Percentiles rank a stretch among this genome's conserved stretches.
Conservation (phyloP, 2,888 invertebrate genomes). For the Elegia similella region DNA sequence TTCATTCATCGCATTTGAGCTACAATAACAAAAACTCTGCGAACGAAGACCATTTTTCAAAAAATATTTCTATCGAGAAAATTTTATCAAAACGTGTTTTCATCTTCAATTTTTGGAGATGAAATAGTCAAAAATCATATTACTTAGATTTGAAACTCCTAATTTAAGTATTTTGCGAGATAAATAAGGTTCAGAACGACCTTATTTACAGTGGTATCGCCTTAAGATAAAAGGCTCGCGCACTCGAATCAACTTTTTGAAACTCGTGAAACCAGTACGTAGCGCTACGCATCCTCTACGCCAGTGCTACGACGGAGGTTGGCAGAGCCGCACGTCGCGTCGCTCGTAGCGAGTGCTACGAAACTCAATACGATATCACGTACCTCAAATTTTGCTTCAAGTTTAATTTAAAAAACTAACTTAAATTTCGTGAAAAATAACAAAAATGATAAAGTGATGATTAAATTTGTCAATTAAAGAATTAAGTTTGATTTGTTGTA, state of each 20-base stretch:
- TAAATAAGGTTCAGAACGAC: no score
- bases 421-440: slow-evolving; percentile 9
- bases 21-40: no score
- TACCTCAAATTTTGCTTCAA: slow-evolving; percentile 4
- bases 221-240: no score
- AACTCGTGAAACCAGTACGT: neutral
- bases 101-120: no score
- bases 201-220: no score
- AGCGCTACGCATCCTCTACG: slow-evolving; percentile 31
- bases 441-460: slow-evolving; percentile 22
- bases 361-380: slow-evolving; percentile 41
- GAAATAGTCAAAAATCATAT: no score
- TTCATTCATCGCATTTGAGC: no score
- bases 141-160: no score
- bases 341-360: slow-evolving; percentile 39
- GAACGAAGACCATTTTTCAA: no score
- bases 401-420: neutral
- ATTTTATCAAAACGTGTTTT: no score
- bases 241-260: neutral
- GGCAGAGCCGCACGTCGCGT: slow-evolving; percentile 63
- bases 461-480: slow-evolving; percentile 15
- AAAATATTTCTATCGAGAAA: no score
- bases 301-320: slow-evolving; percentile 73
- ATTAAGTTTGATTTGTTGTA: slow-evolving; percentile 23
- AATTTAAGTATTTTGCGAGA: no score